Base-by-base conservation (phyloP, 2,888 invertebrate genomes). In the Pammene aurita region DNA sequence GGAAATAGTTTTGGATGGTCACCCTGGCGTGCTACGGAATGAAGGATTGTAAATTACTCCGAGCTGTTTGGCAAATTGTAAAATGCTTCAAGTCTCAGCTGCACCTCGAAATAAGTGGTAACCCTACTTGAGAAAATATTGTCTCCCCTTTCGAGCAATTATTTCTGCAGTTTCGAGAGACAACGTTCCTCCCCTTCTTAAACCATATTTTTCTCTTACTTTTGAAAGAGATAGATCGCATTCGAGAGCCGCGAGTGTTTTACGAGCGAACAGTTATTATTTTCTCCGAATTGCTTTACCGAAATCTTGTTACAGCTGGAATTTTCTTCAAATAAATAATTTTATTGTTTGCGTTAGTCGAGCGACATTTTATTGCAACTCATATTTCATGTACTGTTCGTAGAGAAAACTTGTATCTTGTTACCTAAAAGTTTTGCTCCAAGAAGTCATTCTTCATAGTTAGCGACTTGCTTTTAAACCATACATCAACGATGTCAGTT, bases 1-100 rank as follows among this genome's bases (percentile, higher is more conserved):
- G 86, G 80, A 87, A 86, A 90, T 87, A 87, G 87, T 87, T 90
- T 88, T 84, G 81, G 68, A 56, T 85, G 83, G 80, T 84, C 77
- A 76, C 79, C 77, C 79, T 78, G 77, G 80, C 86, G 84, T 84
- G 81, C 83, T 83, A 75, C 68, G 75, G 75, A 82, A 84, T 85
- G 86, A 84, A 81, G 80, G 78, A 86, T 82, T 83, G 81, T 85
- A 82, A 85, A 86, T 84, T 82, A 74, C 74, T 73, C 67, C 54
- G 42, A 52, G 63, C 52, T 64, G 44, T 64, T 64, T 68, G 44
- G 63, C 42, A 68, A 64, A 68, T 55, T 52, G 63, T 64, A 52
- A 67, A 26, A 67, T 55, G 46, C 61, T 34, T 46, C 7, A 64
- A 64, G 54, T 38, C 56, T 61, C 57, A 67, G 58, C 52, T 69